Evolutionary conservation across 2,888 invertebrate species (phyloP).

Genomic region (Metellina segmentata): DNA sequence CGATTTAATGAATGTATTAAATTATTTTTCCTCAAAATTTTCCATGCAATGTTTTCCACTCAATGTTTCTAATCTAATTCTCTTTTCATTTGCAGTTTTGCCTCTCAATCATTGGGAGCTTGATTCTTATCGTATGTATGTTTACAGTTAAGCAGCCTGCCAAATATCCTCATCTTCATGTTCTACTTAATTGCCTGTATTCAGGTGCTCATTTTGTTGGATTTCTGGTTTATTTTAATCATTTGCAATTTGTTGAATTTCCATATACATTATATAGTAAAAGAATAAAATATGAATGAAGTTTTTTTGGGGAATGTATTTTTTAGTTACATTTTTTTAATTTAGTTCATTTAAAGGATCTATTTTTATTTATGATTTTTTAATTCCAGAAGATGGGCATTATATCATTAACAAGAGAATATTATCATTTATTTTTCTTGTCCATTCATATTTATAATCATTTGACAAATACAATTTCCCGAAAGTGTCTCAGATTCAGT

Average conservation of each 20-base stretch:
- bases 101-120: conserved; percentile 85
- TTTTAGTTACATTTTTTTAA: background rate
- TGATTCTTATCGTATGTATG: conserved; percentile 84
- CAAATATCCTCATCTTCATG: conserved; percentile 90
- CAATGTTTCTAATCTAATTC: background rate
- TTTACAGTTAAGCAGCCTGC: conserved; percentile 86
- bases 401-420: background rate
- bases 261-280: conserved; percentile 38
- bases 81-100: conserved; percentile 78
- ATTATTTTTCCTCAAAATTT: too few species aligned
- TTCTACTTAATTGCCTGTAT: conserved; percentile 89
- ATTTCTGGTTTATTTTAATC: conserved; percentile 80
- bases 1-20: too few species aligned
- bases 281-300: conserved; percentile 34
- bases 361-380: background rate
- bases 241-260: conserved; percentile 70
- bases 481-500: too few species aligned
- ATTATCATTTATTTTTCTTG: background rate
- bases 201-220: conserved; percentile 90
- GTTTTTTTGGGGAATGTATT: background rate
- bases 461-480: background rate
- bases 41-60: too few species aligned
- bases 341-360: background rate
- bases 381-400: background rate
- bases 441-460: background rate